Percentiles rank a stretch among this genome's conserved stretches.
Evolutionary conservation across 2,888 invertebrate species (phyloP).

Genomic region (Meghimatium bilineatum): DNA sequence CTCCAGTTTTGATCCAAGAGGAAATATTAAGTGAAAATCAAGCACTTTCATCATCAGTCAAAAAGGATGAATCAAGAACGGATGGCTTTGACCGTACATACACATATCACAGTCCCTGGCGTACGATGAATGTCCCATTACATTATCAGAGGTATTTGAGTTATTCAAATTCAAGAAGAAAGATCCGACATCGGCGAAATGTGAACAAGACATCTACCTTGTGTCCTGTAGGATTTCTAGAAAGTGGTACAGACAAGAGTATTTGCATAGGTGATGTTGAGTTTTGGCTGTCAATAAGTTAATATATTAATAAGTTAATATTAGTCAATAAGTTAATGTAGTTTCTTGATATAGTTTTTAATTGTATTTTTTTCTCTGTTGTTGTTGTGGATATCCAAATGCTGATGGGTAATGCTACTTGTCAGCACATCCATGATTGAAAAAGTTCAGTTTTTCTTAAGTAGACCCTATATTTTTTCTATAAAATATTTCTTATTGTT

Average conservation of each 20-base stretch:
- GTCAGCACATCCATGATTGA: no score
- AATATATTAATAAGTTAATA: no score
- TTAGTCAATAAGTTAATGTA: not conserved
- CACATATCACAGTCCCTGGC: constrained; percentile 26
- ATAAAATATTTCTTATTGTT: no score
- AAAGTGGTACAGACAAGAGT: not conserved
- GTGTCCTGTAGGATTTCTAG: constrained; percentile 43
- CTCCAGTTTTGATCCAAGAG: not conserved
- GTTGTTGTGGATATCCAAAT: not conserved
- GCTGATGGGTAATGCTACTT: no score
- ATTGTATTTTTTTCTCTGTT: not conserved
- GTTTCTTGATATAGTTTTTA: not conserved
- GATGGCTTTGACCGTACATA: constrained; percentile 21
- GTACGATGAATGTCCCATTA: not conserved
- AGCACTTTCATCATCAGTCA: constrained; percentile 1
- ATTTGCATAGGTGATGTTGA: constrained; percentile 44
- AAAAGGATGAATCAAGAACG: not conserved
- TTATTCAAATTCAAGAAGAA: not conserved
- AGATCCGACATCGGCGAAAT: not conserved
- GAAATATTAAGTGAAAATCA: not conserved
- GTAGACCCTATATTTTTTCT: no score
- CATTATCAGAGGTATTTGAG: constrained; percentile 12
- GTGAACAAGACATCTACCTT: not conserved
- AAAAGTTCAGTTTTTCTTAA: no score
- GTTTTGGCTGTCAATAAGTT: not conserved